phyloP scores from a whole-genome alignment of 2,113 vertebrate genomes.

The Carettochelys insculpta region DNA sequence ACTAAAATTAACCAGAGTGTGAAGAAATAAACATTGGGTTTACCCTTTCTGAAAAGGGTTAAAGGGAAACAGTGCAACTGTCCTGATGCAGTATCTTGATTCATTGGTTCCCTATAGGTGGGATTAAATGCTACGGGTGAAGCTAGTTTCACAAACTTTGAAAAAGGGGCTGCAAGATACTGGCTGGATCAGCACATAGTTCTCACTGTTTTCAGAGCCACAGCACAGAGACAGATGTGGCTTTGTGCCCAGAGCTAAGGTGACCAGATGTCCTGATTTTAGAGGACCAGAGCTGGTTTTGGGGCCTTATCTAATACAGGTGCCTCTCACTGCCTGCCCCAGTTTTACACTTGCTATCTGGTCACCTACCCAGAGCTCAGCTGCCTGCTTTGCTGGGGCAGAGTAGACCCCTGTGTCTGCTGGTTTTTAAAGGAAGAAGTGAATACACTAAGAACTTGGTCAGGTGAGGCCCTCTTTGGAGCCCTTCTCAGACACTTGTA shows the following conservation, averaged over 20 bases:
- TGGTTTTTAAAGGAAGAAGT: not conserved
- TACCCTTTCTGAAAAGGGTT: not conserved
- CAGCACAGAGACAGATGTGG: fast-evolving
- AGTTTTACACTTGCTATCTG: too few species aligned
- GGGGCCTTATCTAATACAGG: too few species aligned
- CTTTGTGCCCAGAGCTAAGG: too few species aligned
- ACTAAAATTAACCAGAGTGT: fast-evolving
- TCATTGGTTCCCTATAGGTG: not conserved
- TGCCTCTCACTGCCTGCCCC: too few species aligned
- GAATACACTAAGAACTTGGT: not conserved
- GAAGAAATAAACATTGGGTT: not conserved
- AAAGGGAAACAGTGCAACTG: not conserved
- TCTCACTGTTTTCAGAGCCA: not conserved
- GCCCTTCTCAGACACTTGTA: not conserved
- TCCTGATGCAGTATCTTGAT: not conserved
- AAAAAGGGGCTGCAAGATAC: fast-evolving
- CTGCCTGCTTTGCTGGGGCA: not conserved
- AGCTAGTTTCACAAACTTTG: not conserved
- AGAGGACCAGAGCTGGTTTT: too few species aligned
- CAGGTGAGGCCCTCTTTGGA: not conserved
- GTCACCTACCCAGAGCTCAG: not conserved
- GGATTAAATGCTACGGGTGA: not conserved
- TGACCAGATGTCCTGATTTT: too few species aligned
- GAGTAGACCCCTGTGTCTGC: not conserved
- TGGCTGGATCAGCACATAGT: not conserved